A percentile compares a stretch with the other conserved stretches of the same genome.
Conservation (phyloP, 2,113 vertebrate genomes). For the Oryzias celebensis region DNA sequence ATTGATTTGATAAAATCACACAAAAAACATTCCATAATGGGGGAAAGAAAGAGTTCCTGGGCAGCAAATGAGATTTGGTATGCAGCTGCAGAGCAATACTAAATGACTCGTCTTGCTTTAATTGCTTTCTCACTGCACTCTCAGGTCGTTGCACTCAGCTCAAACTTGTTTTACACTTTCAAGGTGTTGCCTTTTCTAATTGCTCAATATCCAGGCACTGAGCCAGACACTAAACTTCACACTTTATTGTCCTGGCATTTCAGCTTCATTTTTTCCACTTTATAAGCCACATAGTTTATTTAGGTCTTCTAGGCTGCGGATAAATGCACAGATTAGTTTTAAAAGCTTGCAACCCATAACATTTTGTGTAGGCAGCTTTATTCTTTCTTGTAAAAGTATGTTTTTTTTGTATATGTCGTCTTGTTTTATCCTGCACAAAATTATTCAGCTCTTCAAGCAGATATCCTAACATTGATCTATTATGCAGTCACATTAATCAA, state of each 20-base stretch:
- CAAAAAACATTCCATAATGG: background rate
- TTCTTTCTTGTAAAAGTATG: background rate
- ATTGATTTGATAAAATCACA: background rate
- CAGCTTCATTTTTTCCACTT: constrained; percentile 17
- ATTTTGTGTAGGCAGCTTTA: background rate
- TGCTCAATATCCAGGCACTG: constrained; percentile 13
- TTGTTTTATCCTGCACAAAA: constrained; percentile 22
- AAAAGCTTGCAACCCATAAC: constrained; percentile 5
- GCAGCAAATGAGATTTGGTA: background rate
- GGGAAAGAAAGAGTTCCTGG: background rate
- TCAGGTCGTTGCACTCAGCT: constrained; percentile 23
- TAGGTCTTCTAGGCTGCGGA: background rate
- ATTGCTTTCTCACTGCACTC: constrained; percentile 29
- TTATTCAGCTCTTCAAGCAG: constrained; percentile 41
- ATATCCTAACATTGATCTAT: constrained; percentile 35
- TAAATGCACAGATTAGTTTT: background rate
- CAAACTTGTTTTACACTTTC: constrained; percentile 38
- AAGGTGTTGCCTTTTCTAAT: constrained; percentile 35
- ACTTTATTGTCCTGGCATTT: constrained; percentile 17
- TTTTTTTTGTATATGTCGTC: background rate
- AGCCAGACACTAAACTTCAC: constrained; percentile 10
- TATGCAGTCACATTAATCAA: constrained; percentile 59
- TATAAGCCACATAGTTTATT: constrained; percentile 5
- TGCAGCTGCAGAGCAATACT: constrained; percentile 4
- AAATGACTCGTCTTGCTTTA: constrained; percentile 32